Conservation (phyloP, 2,797 vertebrate species). For the Todus mexicanus region DNA sequence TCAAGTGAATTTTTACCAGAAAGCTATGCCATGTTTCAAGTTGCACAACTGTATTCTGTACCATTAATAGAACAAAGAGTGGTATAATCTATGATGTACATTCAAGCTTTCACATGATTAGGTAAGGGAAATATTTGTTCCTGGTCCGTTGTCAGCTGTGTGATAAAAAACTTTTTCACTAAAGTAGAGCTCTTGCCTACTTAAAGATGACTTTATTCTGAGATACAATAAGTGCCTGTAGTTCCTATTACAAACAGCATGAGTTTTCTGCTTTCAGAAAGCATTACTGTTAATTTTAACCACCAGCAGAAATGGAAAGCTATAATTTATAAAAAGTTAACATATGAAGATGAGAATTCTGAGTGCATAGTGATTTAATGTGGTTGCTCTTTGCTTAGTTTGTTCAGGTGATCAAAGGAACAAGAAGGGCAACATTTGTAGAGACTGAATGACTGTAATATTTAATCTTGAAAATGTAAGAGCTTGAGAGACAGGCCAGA, state of each 20-base stretch:
- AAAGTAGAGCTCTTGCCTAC: not conserved
- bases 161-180: not conserved
- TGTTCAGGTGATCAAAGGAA: not conserved
- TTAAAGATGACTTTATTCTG: not conserved
- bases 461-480: not conserved
- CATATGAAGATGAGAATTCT: not conserved
- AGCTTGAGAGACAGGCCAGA: not conserved
- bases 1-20: not conserved
- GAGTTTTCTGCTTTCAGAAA: not conserved
- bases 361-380: not conserved
- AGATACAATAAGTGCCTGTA: not conserved
- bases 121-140: conserved; percentile 13
- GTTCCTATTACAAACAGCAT: not conserved
- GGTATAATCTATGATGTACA: not conserved
- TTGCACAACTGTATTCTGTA: not conserved
- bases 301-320: not conserved
- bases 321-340: not conserved
- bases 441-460: not conserved
- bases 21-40: not conserved
- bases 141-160: not conserved
- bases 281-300: not conserved
- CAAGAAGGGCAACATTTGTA: not conserved
- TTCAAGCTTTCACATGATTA: not conserved
- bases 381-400: not conserved
- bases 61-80: not conserved